phyloP scores from a whole-genome alignment of 2,888 invertebrate species.

The Leucophenga montana region DNA sequence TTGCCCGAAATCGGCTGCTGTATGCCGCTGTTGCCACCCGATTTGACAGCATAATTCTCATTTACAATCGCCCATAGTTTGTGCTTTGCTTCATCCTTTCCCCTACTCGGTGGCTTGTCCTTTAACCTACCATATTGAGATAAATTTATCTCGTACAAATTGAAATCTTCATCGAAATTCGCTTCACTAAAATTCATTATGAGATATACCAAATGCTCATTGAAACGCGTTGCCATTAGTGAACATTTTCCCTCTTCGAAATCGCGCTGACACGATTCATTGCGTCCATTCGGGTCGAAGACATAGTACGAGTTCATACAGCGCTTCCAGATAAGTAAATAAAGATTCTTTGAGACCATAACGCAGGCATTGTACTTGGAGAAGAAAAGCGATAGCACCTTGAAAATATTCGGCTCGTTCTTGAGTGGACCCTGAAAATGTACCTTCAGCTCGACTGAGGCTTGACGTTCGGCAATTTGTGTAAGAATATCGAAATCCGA shows the following conservation, averaged over 20 bases:
- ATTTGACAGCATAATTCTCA: slow-evolving; percentile 65
- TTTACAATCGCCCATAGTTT: slow-evolving; percentile 67
- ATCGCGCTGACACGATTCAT: slow-evolving; percentile 59
- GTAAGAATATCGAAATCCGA: slow-evolving; percentile 66
- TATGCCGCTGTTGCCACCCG: slow-evolving; percentile 65
- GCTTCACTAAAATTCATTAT: slow-evolving; percentile 62
- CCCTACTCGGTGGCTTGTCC: slow-evolving; percentile 41
- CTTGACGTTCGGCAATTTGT: slow-evolving; percentile 59
- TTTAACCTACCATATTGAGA: slow-evolving; percentile 62
- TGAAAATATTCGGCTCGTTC: slow-evolving; percentile 65
- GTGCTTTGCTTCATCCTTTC: slow-evolving; percentile 41
- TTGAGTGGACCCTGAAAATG: slow-evolving; percentile 60
- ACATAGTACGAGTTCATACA: slow-evolving; percentile 76
- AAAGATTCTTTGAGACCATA: slow-evolving; percentile 57
- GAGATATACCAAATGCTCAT: slow-evolving; percentile 68
- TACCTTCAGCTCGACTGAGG: slow-evolving; percentile 57
- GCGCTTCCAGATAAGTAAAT: slow-evolving; percentile 74
- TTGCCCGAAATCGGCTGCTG: slow-evolving; percentile 57
- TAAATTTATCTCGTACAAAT: slow-evolving; percentile 65
- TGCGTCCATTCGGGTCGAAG: slow-evolving; percentile 76
- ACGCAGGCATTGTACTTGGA: slow-evolving; percentile 61
- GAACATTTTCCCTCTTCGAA: slow-evolving; percentile 75
- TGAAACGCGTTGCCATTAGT: slow-evolving; percentile 67
- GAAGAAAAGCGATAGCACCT: slow-evolving; percentile 64
- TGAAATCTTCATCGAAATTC: slow-evolving; percentile 54